Percentiles rank a stretch among this genome's conserved stretches.
Conservation (phyloP, 2,888 invertebrate species). For the Sicus ferrugineus region DNA sequence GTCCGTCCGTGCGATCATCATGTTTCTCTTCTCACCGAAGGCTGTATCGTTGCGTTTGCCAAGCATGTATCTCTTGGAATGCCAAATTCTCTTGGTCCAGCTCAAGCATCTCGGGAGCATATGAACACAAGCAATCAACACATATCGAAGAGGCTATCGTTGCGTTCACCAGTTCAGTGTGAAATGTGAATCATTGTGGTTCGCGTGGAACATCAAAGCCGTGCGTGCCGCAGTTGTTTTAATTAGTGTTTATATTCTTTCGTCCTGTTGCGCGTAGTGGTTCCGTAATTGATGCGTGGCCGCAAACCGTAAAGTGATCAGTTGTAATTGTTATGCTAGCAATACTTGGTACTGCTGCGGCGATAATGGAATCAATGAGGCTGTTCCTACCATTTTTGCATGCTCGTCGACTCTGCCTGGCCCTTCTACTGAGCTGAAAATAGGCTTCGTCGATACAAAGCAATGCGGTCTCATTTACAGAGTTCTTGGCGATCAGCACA, state of each 20-base stretch:
- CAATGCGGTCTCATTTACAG: neutral
- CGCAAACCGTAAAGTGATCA: constrained; percentile 12
- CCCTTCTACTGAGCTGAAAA: neutral
- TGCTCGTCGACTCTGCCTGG: neutral
- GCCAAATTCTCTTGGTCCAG: constrained; percentile 11
- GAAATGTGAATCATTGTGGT: constrained; percentile 30
- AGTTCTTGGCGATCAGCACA: neutral
- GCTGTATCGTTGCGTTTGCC: constrained; percentile 5
- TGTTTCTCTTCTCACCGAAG: neutral
- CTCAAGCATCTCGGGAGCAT: neutral
- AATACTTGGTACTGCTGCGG: constrained; percentile 8
- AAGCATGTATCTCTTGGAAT: constrained; percentile 24
- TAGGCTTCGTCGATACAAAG: neutral
- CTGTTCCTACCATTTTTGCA: neutral
- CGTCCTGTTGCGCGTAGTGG: constrained; percentile 19
- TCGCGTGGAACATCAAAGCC: constrained; percentile 20
- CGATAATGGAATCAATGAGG: constrained; percentile 2
- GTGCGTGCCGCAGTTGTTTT: constrained; percentile 4
- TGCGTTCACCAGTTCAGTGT: constrained; percentile 26
- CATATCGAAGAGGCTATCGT: constrained; percentile 11
- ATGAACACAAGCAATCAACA: neutral
- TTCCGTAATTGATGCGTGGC: constrained; percentile 8
- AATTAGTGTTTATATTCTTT: constrained; percentile 7
- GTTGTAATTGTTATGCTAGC: constrained; percentile 5
- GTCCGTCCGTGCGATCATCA: neutral